phyloP scores from a whole-genome alignment of 2,797 vertebrate genomes.

The Chloroceryle amazona region DNA sequence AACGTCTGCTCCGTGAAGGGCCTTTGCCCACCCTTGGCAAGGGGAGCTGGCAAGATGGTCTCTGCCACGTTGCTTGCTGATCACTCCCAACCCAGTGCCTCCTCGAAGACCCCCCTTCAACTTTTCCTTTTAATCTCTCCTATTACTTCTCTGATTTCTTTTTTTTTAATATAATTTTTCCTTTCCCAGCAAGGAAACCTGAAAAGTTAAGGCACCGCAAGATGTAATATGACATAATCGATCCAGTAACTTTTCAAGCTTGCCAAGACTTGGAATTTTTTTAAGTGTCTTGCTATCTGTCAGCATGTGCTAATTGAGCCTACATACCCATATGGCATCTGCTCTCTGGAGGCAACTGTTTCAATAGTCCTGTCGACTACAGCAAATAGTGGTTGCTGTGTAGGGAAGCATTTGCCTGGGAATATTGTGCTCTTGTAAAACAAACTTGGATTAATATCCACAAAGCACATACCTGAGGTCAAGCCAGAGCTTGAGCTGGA shows the following conservation, averaged over 20 bases:
- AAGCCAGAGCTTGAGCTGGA: background rate
- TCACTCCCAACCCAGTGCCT: background rate
- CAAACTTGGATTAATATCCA: background rate
- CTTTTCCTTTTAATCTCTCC: background rate
- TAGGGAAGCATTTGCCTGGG: background rate
- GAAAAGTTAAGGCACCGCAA: slow-evolving; percentile 9
- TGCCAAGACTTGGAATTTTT: slow-evolving; percentile 68
- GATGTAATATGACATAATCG: slow-evolving; percentile 72
- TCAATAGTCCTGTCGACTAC: slow-evolving; percentile 22
- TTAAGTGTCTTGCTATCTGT: slow-evolving; percentile 79
- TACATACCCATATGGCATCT: slow-evolving; percentile 76
- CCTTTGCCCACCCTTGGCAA: slow-evolving; percentile 48
- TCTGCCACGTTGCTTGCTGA: background rate
- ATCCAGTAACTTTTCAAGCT: slow-evolving; percentile 71
- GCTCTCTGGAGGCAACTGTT: slow-evolving; percentile 12
- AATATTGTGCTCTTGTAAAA: background rate
- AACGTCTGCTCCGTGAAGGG: background rate
- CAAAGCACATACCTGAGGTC: background rate
- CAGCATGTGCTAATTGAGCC: slow-evolving; percentile 81
- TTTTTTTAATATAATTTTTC: no score
- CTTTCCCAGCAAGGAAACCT: background rate
- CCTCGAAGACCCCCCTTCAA: background rate
- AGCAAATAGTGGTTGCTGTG: background rate
- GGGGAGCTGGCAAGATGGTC: background rate
- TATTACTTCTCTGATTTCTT: background rate